These are phyloP conservation scores for Corythornis vintsioides DNA, from an alignment of 2,113 vertebrate genomes.

Conservation along the genomic window DNA sequence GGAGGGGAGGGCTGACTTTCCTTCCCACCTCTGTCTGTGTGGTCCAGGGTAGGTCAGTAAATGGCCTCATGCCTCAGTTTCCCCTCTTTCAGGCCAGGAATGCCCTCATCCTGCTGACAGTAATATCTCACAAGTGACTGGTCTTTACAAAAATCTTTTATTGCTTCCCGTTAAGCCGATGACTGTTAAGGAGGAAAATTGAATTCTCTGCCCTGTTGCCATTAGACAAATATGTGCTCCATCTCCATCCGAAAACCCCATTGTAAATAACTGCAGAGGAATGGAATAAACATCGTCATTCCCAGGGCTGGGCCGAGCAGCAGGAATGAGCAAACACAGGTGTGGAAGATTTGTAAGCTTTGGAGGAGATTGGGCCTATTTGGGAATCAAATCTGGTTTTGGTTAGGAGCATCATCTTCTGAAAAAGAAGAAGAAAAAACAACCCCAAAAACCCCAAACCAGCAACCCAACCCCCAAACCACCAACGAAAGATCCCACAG, in stretches of 20 bases:
- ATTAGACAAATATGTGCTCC: constrained; percentile 42
- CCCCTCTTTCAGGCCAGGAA: not conserved
- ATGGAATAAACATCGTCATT: constrained; percentile 26
- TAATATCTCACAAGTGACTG: not conserved
- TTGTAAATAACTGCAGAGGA: constrained; percentile 39
- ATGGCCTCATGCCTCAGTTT: constrained; percentile 48
- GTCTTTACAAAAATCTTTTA: constrained; percentile 29
- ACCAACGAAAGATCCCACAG: not conserved
- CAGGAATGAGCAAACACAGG: constrained; percentile 62
- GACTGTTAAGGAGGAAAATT: constrained; percentile 53
- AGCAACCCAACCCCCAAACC: not conserved
- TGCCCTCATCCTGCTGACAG: not conserved
- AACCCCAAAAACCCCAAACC: no score
- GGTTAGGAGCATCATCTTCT: constrained; percentile 36
- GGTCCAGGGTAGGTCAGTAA: not conserved
- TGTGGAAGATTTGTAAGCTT: constrained; percentile 53
- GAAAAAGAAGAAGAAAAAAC: not conserved
- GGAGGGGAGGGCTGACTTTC: not conserved
- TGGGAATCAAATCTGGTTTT: constrained; percentile 59
- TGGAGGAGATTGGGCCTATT: constrained; percentile 50
- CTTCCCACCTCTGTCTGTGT: constrained; percentile 25
- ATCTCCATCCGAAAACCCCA: constrained; percentile 41
- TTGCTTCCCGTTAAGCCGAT: constrained; percentile 49
- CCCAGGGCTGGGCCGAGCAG: not conserved
- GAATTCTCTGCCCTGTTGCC: constrained; percentile 9